Conservation (phyloP, 2,888 invertebrate genomes). For the Protophormia terraenovae region DNA sequence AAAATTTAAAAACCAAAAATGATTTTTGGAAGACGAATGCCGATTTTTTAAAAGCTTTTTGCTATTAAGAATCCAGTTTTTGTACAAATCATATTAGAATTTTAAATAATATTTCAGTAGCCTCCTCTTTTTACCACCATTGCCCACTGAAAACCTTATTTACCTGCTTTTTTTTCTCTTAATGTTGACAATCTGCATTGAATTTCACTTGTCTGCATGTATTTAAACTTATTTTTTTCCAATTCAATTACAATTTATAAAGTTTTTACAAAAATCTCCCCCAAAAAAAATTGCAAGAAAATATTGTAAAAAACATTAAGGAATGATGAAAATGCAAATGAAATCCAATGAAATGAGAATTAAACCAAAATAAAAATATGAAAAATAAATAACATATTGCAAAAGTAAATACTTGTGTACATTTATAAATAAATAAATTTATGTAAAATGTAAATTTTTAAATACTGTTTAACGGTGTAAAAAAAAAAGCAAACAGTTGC, state of each 20-base stretch:
- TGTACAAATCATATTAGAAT: too few species aligned
- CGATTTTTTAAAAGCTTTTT: too few species aligned
- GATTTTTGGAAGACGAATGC: too few species aligned
- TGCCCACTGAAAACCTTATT: background rate
- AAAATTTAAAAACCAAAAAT: too few species aligned
- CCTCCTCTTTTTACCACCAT: background rate
- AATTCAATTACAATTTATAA: conserved; percentile 52
- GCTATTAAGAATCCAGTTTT: too few species aligned
- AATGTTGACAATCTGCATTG: conserved; percentile 25
- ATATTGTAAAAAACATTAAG: background rate
- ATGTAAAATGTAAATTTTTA: conserved; percentile 35
- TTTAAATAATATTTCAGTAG: too few species aligned
- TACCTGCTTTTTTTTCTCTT: background rate
- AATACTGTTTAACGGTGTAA: conserved; percentile 43
- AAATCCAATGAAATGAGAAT: conserved; percentile 34
- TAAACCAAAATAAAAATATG: too few species aligned
- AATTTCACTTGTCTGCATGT: conserved; percentile 14
- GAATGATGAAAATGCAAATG: conserved; percentile 19
- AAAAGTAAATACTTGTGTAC: background rate
- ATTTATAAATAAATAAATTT: conserved; percentile 11
- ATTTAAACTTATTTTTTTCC: conserved; percentile 32
- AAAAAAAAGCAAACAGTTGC: conserved; percentile 33
- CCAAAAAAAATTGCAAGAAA: background rate
- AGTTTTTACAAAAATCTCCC: conserved; percentile 18
- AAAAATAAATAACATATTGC: conserved; percentile 35